Evolutionary conservation across 2,888 invertebrate species (phyloP).

Genomic region (Spilosoma lubricipeda): DNA sequence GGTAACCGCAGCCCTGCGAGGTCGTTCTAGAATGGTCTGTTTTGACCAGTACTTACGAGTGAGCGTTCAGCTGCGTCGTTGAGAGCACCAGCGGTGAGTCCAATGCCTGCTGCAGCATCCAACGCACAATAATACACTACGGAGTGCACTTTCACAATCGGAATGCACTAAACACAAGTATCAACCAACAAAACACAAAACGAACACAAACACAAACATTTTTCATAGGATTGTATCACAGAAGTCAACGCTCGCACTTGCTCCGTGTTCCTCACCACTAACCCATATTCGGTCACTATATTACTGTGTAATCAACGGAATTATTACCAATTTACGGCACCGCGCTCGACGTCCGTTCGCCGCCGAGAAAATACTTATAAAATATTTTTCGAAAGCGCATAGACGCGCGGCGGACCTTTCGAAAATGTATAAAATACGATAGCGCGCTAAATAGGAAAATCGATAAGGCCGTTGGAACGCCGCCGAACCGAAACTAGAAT

Average conservation of each 20-base stretch:
- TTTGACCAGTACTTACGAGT: conserved; percentile 55
- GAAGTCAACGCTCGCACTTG: conserved; percentile 69
- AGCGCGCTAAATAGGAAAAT: conserved; percentile 84
- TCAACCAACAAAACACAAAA: conserved; percentile 74
- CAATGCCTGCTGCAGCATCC: conserved; percentile 64
- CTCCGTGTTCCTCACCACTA: conserved; percentile 76
- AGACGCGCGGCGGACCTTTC: conserved; percentile 81
- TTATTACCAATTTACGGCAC: conserved; percentile 84
- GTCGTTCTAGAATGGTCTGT: conserved; percentile 52
- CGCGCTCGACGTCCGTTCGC: conserved; percentile 80
- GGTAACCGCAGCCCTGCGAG: conserved; percentile 35
- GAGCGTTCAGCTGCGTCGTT: conserved; percentile 46
- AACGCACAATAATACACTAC: conserved; percentile 76
- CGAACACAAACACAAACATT: conserved; percentile 68
- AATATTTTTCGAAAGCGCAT: conserved; percentile 85
- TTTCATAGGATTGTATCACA: conserved; percentile 63
- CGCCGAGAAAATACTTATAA: conserved; percentile 78
- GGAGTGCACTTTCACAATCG: conserved; percentile 75
- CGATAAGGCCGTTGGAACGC: conserved; percentile 80
- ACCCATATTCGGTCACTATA: conserved; percentile 83
- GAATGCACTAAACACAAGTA: conserved; percentile 71
- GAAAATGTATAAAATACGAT: conserved; percentile 83
- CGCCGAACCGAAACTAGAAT: conserved; percentile 81
- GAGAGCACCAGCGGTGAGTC: conserved; percentile 41
- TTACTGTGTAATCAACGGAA: conserved; percentile 83